Base-by-base conservation (phyloP, 2,113 vertebrate genomes). In the Okapia johnstoni region DNA sequence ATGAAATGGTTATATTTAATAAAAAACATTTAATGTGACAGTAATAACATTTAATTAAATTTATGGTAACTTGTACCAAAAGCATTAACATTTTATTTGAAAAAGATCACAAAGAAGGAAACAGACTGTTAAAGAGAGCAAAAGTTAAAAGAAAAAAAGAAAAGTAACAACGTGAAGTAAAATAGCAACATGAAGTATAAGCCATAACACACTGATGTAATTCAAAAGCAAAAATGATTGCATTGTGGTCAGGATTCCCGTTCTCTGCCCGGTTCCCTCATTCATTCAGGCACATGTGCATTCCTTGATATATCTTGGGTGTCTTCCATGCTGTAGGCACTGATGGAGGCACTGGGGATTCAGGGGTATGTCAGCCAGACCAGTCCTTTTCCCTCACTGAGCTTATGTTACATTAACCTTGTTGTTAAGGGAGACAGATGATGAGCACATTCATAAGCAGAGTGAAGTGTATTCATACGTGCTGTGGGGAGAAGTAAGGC, bases 21-120 rank as follows among this genome's bases (percentile, higher is more conserved):
- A 80, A 80, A 80, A 63, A 50, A 80, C 9, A 40, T 73, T 73
- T 73, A 77, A 46, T 28, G 19, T 48, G 12, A 10, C 25, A 83
- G 12, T 83, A 55, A 55, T 83, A 83, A 55, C n/a, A 83, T 55
- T 83, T 83, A 83, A 36, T 83, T 83, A 81, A n/a, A 81, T 23
- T 55, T 15, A 58, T 10, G 15, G 14, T 60, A 60, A 25, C 50
- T 90, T 7, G 19, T 76, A 96, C 60, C 43, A 86, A 97, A 96
- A 92, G 26, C 28, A 87, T 50, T 92, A 85, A 83, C 36, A 48
- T 85, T 92, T 92, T 90, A 92, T 96, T 97, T 93, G 54, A 85
- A 85, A 66, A 88, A 66, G 63, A 90, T 81, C 30, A 66, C 30
- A 54, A 16, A 91, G 43, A 61, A 90, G 25, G 40, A 85, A 94